These are phyloP conservation scores for Atta texana DNA, from an alignment of 1,140 invertebrate species.

Conservation along the genomic window DNA sequence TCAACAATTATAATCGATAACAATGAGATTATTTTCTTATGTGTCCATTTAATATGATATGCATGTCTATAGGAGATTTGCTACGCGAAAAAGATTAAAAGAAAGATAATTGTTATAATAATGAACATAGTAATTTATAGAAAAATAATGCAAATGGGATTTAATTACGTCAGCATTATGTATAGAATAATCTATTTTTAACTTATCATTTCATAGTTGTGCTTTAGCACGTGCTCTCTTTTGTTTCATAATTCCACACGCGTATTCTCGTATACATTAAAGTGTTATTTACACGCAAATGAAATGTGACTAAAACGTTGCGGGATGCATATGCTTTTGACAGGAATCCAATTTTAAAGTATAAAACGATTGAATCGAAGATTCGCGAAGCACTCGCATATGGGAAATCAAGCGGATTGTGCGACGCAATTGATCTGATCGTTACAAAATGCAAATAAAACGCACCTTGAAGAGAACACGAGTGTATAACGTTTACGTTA, in stretches of 20 bases:
- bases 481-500: background rate
- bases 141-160: background rate
- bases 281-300: slow-evolving; percentile 65
- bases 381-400: slow-evolving; percentile 40
- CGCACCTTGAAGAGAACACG: background rate
- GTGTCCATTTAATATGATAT: background rate
- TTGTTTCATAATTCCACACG: background rate
- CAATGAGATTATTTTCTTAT: background rate
- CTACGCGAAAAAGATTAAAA: background rate
- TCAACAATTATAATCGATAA: background rate
- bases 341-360: slow-evolving; percentile 65
- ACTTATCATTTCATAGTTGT: background rate
- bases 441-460: slow-evolving; percentile 31
- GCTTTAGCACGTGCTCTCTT: background rate
- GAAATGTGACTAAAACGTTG: slow-evolving; percentile 59
- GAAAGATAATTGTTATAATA: slow-evolving; percentile 9
- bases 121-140: background rate
- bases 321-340: slow-evolving; percentile 56
- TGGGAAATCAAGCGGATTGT: slow-evolving; percentile 56
- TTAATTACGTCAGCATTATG: background rate
- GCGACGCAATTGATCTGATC: slow-evolving; percentile 37
- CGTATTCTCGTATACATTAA: background rate
- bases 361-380: slow-evolving; percentile 59
- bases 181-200: background rate
- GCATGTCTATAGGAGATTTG: background rate